Evolutionary conservation across 2,797 vertebrate genomes (phyloP).

Genomic region (Enteromius unitaeniatus): DNA sequence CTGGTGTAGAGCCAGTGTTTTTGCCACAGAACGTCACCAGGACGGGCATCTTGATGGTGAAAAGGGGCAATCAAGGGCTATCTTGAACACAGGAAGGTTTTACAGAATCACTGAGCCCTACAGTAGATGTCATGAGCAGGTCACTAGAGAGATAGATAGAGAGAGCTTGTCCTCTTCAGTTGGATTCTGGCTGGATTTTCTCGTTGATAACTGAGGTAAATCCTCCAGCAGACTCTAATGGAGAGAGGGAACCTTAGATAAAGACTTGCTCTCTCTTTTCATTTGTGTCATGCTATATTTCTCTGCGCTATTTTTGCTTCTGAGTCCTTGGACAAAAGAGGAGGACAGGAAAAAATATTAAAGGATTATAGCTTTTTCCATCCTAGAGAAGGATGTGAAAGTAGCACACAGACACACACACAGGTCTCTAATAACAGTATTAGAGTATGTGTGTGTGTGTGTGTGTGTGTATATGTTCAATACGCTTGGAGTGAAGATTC

Average conservation of each 20-base stretch:
- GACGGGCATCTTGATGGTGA: neutral
- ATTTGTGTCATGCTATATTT: neutral
- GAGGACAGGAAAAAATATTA: neutral
- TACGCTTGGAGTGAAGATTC: neutral
- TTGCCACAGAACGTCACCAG: neutral
- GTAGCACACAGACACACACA: neutral
- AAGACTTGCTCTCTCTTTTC: neutral
- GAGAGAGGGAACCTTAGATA: neutral
- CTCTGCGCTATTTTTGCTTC: neutral
- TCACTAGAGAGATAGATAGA: constrained; percentile 23
- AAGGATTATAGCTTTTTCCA: neutral
- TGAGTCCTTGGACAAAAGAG: neutral
- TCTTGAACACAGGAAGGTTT: neutral
- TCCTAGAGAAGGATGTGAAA: neutral
- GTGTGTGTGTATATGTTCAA: too few relatives aligned
- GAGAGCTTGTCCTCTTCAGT: neutral
- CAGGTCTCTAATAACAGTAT: too few relatives aligned
- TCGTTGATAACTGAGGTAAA: constrained; percentile 1
- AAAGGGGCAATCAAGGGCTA: neutral
- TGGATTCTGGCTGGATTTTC: neutral
- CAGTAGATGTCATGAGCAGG: constrained; percentile 6
- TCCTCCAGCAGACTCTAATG: neutral
- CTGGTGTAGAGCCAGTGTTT: neutral
- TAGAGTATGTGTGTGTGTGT: too few relatives aligned
- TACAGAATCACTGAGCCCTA: neutral